Evolutionary conservation across 2,113 vertebrate species (phyloP).

Genomic region (Chlamydotis undulata): DNA sequence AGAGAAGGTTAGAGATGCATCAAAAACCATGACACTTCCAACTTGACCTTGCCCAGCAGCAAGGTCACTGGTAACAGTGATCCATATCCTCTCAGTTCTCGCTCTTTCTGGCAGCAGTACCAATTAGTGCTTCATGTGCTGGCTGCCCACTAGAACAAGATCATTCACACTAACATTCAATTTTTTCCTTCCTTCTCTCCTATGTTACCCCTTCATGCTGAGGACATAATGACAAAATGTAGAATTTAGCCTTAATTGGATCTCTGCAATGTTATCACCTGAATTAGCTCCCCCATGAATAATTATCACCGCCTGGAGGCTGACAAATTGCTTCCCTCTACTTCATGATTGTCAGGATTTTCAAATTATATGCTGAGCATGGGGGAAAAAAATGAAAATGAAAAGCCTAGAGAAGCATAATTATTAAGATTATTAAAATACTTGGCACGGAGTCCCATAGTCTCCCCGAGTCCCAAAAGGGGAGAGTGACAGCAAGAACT

Average conservation of each 20-base stretch:
- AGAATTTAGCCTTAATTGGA: constrained; percentile 67
- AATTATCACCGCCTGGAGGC: constrained; percentile 56
- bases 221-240: constrained; percentile 41
- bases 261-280: constrained; percentile 59
- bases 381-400: background rate
- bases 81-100: background rate
- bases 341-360: constrained; percentile 31
- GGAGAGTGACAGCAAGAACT: background rate
- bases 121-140: background rate
- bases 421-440: constrained; percentile 12
- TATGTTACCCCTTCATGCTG: background rate
- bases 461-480: background rate
- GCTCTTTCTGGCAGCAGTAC: background rate
- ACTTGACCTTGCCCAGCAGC: background rate
- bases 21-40: background rate
- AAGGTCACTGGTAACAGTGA: background rate
- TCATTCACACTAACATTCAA: background rate
- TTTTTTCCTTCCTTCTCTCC: background rate
- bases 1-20: background rate
- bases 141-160: background rate
- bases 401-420: background rate
- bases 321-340: constrained; percentile 59
- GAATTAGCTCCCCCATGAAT: constrained; percentile 61
- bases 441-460: background rate
- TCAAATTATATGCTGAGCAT: constrained; percentile 15